Base-by-base conservation (phyloP, 2,888 invertebrate species). In the Netelia melanura region DNA sequence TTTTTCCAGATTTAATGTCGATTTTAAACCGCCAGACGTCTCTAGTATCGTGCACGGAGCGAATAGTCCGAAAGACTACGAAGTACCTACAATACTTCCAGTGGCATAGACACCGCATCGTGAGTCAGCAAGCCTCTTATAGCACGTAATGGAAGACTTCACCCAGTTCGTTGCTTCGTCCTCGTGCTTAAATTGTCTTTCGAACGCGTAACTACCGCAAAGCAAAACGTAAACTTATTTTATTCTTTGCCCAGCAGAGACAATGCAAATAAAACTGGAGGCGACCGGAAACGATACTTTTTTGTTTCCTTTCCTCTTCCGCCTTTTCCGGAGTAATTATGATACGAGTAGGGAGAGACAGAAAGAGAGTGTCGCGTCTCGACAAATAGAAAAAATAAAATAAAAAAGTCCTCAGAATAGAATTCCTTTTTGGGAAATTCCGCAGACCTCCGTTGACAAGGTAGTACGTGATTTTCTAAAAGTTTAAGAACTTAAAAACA, bases 1-100 rank as follows among this genome's bases (percentile, higher is more conserved):
- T 30, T 30, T 30, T 30, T 30, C 30, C 30, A 30, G 30, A 30
- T 30, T 3, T 30, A 30, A 30, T 30, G 30, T 5, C 30, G 30
- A 30, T 5, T 3, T 98, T 0, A 99, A 99, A 90, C 99, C 99
- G 93, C 98, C 98, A 76, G 99, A 94, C 0, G 99, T 99, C 94
- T 99, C 99, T 0, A 30, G 98, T 99, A 95, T 99, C 99, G 52
- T 52, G 52, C 52, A 52, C 52, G 52, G 52, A 52, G 3, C 52
- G 52, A 52, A 52, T 52, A 30, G 30, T 30, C 30, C 30, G 30
- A 30, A 30, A 30, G 30, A 3, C 30, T 30, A 30, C 3, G 30
- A 3, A 5, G 30, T 30, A 30, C 30, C n/a, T n/a, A n/a, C n/a
- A 30, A 30, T 30, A 30, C 30, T 30, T 3, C 5, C 30, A 30